Base-by-base conservation (phyloP, 2,113 vertebrate genomes). In the Sinocyclocheilus grahami region DNA sequence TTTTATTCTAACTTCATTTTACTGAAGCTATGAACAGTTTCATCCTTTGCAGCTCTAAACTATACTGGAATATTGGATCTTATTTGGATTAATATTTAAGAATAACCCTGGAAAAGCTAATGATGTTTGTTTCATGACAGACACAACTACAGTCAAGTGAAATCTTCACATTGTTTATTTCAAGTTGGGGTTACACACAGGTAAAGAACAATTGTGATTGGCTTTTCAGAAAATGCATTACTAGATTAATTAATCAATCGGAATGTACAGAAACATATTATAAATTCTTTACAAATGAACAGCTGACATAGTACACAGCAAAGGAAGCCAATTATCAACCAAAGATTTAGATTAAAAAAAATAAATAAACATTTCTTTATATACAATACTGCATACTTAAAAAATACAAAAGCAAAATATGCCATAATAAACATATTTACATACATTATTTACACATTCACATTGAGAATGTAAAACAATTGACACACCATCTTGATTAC, bases 401-500 rank as follows among this genome's bases (percentile, higher is more conserved):
- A 46, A 60, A 69, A 81, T 13, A 22, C 58, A 82, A 58, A 88
- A 3, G 58, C 12, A 79, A 55, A 89, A 1, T 46, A 65, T 13
- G 11, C 12, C 0, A 51, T 51, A 94, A 94, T 94, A 95, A 95
- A 95, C 95, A 95, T 89, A 92, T 90, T 89, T 90, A 89, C 88
- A 90, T 72, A 88, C 7, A 48, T 24, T 93, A 94, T 95, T 86
- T 95, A 94, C 91, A 95, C 84, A 78, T 18, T 33, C 27, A 42
- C 14, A 74, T 60, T 30, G 53, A 82, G 53, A 63, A 37, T 6
- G 53, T 80, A 39, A 81, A 22, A 27, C 27, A 27, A 27, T 27
- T 27, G 27, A 27, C 27, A 27, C 27, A 27, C 27, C 27, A 27
- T 27, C 27, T 27, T 27, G 27, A 27, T 27, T 27, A 27, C 27